These are phyloP conservation scores for Tetragonula clypearis DNA, from an alignment of 1,140 invertebrate genomes.

Conservation along the genomic window DNA sequence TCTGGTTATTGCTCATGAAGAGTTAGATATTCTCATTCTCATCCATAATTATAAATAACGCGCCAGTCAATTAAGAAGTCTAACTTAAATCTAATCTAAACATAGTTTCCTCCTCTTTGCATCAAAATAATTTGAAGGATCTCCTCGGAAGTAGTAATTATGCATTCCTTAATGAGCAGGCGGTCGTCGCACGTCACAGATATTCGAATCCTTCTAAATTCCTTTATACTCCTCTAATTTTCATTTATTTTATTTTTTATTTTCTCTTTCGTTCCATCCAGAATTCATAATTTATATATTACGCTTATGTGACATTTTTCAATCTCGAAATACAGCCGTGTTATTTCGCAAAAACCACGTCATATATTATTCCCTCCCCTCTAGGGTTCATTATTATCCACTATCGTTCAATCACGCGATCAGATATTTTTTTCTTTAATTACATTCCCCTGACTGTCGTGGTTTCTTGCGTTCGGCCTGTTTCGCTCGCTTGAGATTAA, in stretches of 20 bases:
- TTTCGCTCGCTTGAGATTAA: not conserved
- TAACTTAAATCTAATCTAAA: not conserved
- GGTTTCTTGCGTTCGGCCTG: not conserved
- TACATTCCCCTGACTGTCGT: not conserved
- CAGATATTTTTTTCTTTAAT: not conserved
- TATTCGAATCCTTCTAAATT: not conserved
- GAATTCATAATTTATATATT: constrained; percentile 23
- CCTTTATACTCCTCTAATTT: not conserved
- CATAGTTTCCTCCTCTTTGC: not conserved
- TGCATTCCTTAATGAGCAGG: not conserved
- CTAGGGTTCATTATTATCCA: not conserved
- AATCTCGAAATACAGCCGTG: not conserved
- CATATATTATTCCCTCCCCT: too few relatives aligned
- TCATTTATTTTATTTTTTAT: not conserved
- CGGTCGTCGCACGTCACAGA: not conserved
- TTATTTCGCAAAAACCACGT: constrained; percentile 10
- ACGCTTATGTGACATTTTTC: not conserved
- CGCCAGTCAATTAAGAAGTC: not conserved
- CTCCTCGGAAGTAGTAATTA: not conserved
- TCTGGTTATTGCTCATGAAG: not conserved
- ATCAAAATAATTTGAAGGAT: not conserved
- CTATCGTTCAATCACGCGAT: not conserved
- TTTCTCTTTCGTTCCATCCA: too few relatives aligned
- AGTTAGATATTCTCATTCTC: not conserved
- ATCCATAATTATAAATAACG: not conserved